These are phyloP conservation scores for Oasisia sp. DNA, from an alignment of 2,888 invertebrate species.

Conservation along the genomic window DNA sequence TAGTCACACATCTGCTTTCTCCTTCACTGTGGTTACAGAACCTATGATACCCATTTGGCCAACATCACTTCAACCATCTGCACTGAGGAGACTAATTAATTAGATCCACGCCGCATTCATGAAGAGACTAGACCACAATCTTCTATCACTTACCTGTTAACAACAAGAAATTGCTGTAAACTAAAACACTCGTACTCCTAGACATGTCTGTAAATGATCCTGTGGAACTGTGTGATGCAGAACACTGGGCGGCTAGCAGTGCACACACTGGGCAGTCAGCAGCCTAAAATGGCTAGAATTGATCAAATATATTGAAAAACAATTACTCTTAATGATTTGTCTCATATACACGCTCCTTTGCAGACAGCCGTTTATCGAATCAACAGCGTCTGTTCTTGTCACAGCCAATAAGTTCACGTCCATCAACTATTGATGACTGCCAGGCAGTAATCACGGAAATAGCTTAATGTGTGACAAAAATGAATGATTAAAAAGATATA, in stretches of 20 bases:
- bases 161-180: background rate
- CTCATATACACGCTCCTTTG: background rate
- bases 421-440: background rate
- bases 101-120: background rate
- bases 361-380: background rate
- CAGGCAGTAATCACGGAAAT: background rate
- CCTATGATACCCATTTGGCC: background rate
- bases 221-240: background rate
- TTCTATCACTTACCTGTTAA: conserved; percentile 5
- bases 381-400: background rate
- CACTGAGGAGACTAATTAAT: background rate
- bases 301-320: conserved; percentile 38
- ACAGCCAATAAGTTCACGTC: background rate
- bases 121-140: background rate
- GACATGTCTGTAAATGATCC: background rate
- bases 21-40: too few species aligned
- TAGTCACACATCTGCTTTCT: too few species aligned
- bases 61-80: background rate
- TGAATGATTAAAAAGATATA: too few species aligned
- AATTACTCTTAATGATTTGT: conserved; percentile 37
- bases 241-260: background rate
- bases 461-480: too few species aligned
- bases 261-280: background rate
- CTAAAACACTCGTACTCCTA: background rate
- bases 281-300: conserved; percentile 27